Conservation (phyloP, 2,797 vertebrate species). For the Alcedo atthis region DNA sequence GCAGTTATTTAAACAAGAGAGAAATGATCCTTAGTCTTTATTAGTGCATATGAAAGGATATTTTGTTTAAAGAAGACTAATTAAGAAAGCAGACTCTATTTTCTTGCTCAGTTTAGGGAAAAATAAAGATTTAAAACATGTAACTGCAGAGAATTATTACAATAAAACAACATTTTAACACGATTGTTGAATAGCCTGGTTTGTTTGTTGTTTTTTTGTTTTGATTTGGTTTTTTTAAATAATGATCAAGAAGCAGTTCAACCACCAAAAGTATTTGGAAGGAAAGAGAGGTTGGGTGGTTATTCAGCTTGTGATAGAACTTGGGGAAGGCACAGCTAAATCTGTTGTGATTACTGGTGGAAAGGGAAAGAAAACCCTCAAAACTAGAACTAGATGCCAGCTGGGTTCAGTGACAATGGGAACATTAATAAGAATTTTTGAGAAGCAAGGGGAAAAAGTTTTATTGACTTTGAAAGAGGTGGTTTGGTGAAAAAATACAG, state of each 20-base stretch:
- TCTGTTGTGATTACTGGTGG: background rate
- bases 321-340: background rate
- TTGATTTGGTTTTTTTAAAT: background rate
- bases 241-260: background rate
- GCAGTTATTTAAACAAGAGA: conserved; percentile 84
- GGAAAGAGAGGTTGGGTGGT: background rate
- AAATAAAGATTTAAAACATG: conserved; percentile 77
- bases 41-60: conserved; percentile 81
- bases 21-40: conserved; percentile 82
- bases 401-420: conserved; percentile 7
- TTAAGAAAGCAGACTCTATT: conserved; percentile 82
- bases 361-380: background rate
- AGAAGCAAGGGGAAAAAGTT: conserved; percentile 50
- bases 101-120: conserved; percentile 73
- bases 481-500: conserved; percentile 30
- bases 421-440: conserved; percentile 19
- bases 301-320: background rate
- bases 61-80: conserved; percentile 84
- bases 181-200: conserved; percentile 34
- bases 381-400: background rate
- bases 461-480: conserved; percentile 58
- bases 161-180: conserved; percentile 64
- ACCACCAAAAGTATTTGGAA: conserved; percentile 40
- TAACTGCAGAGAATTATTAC: conserved; percentile 72
- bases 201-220: background rate